phyloP scores from a whole-genome alignment of 2,888 invertebrate species.

The Beris morrisii region DNA sequence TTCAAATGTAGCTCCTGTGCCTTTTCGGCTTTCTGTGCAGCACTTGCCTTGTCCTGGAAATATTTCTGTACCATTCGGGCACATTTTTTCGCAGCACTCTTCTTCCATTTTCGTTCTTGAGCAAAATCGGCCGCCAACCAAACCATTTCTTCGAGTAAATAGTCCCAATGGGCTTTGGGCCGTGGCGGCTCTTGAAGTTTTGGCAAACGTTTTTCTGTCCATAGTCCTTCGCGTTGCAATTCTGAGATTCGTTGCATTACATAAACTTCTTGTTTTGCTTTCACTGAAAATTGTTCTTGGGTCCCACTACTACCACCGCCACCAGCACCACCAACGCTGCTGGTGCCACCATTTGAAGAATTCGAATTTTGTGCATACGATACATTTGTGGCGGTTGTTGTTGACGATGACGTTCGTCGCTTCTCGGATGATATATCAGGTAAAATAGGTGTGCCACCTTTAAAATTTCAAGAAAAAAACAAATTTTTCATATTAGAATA shows the following conservation, averaged over 20 bases:
- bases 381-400: conserved; percentile 26
- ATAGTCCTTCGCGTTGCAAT: conserved; percentile 90
- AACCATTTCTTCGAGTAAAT: conserved; percentile 96
- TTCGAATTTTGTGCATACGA: conserved; percentile 44
- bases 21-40: conserved; percentile 87
- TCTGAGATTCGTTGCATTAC: conserved; percentile 91
- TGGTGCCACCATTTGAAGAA: conserved; percentile 38
- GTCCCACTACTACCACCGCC: conserved; percentile 25
- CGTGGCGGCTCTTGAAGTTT: conserved; percentile 89
- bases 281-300: conserved; percentile 79
- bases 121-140: conserved; percentile 98
- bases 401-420: conserved; percentile 26
- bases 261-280: conserved; percentile 88
- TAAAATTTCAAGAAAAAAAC: conserved; percentile 30
- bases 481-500: not conserved
- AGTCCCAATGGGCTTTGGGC: conserved; percentile 97
- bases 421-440: conserved; percentile 47
- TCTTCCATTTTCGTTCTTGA: conserved; percentile 97
- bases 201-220: conserved; percentile 90
- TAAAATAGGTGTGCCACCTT: conserved; percentile 61
- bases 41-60: conserved; percentile 87
- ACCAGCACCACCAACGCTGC: conserved; percentile 29
- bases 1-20: conserved; percentile 85
- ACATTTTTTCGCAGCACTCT: conserved; percentile 90
- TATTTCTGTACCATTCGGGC: conserved; percentile 89